Percentiles rank a stretch among this genome's conserved stretches.
Conservation (phyloP, 2,888 invertebrate genomes). For the Alviniconcha strummeri region DNA sequence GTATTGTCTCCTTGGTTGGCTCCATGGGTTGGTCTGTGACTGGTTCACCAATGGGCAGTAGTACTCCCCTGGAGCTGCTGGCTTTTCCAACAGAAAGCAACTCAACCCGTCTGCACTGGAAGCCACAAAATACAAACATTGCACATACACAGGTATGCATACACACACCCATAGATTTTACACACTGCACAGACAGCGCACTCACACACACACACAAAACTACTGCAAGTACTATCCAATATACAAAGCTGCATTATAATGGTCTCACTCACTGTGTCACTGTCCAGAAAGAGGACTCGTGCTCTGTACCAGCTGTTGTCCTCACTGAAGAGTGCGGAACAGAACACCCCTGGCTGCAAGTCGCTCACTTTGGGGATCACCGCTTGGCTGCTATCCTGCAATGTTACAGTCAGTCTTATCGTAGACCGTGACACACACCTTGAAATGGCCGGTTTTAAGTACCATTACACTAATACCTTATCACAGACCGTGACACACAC, state of each 20-base stretch:
- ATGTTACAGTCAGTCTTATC: not conserved
- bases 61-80: too few relatives aligned
- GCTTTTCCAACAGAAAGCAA: not conserved
- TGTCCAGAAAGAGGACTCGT: slow-evolving; percentile 44
- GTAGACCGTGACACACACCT: not conserved
- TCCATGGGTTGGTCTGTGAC: too few relatives aligned
- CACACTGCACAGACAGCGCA: not conserved
- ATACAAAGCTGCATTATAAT: too few relatives aligned
- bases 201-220: not conserved
- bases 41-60: too few relatives aligned
- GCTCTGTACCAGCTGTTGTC: slow-evolving; percentile 62
- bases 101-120: not conserved
- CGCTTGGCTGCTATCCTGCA: slow-evolving; percentile 27
- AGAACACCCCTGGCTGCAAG: slow-evolving; percentile 47
- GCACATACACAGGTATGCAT: not conserved
- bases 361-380: slow-evolving; percentile 37
- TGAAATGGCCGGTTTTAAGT: too few relatives aligned
- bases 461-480: too few relatives aligned
- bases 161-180: not conserved
- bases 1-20: too few relatives aligned
- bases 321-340: slow-evolving; percentile 55
- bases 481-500: too few relatives aligned
- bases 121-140: not conserved
- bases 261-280: slow-evolving; percentile 34
- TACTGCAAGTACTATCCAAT: too few relatives aligned